Percentiles rank a stretch among this genome's conserved stretches.
Evolutionary conservation across 2,113 vertebrate genomes (phyloP).

Genomic region (Bagarius yarrelli): DNA sequence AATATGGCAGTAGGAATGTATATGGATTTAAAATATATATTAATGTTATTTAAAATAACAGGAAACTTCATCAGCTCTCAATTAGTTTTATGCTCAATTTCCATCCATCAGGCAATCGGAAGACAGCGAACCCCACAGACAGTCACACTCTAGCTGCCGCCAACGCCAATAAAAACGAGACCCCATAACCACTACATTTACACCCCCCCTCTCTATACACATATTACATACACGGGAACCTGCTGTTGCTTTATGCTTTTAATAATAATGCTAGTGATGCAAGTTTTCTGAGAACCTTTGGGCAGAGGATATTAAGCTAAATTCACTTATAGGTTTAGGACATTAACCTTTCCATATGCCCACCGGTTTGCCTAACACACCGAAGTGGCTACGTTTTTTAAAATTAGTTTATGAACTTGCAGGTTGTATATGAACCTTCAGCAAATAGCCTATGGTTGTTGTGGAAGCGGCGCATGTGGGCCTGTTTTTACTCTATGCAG

Average conservation of each 20-base stretch:
- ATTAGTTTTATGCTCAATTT: slow-evolving; percentile 34
- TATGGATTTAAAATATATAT: slow-evolving; percentile 24
- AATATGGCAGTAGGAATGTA: neutral
- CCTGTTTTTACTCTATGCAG: slow-evolving; percentile 49
- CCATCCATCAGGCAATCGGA: slow-evolving; percentile 5
- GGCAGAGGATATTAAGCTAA: slow-evolving; percentile 40
- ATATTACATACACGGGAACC: slow-evolving; percentile 28
- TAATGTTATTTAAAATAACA: slow-evolving; percentile 36
- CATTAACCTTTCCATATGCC: slow-evolving; percentile 11
- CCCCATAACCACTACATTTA: slow-evolving; percentile 9
- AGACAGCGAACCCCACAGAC: slow-evolving; percentile 27
- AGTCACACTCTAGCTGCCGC: slow-evolving; percentile 41
- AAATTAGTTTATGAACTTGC: slow-evolving; percentile 34
- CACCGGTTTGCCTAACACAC: slow-evolving; percentile 10
- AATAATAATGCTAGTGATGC: slow-evolving; percentile 34
- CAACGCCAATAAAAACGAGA: slow-evolving; percentile 18
- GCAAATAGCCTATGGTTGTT: slow-evolving; percentile 50
- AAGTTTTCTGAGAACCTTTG: slow-evolving; percentile 35
- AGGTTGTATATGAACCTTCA: slow-evolving; percentile 37
- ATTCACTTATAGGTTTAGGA: slow-evolving; percentile 41
- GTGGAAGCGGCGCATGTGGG: slow-evolving; percentile 40
- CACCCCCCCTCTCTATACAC: slow-evolving; percentile 12
- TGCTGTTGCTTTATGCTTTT: slow-evolving; percentile 39
- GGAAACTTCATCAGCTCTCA: slow-evolving; percentile 38
- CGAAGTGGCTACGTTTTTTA: neutral